Conservation (phyloP, 2,888 invertebrate species). For the Lasioglossum leucozonium region DNA sequence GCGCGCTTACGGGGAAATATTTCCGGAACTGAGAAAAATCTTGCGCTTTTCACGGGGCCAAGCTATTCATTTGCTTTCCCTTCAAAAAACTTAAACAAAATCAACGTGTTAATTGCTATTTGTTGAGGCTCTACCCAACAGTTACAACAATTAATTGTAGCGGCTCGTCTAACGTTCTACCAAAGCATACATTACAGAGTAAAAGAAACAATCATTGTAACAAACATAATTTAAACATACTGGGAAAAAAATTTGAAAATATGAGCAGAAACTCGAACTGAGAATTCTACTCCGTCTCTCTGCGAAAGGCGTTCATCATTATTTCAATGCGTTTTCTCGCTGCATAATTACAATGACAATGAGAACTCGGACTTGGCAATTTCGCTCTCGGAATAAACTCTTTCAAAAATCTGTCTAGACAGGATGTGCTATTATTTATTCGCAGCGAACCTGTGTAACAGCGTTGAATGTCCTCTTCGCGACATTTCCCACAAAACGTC, state of each 20-base stretch:
- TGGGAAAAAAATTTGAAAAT: not conserved
- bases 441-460: not conserved
- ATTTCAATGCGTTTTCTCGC: not conserved
- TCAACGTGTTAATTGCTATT: not conserved
- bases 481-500: constrained; percentile 16
- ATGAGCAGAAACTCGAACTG: not conserved
- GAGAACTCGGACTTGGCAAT: not conserved
- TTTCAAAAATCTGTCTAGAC: not conserved
- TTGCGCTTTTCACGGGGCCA: not conserved
- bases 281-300: not conserved
- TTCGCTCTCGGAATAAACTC: not conserved
- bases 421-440: not conserved
- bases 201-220: not conserved
- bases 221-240: not conserved
- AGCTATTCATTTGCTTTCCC: not conserved
- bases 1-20: constrained; percentile 21
- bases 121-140: not conserved
- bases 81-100: not conserved
- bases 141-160: not conserved
- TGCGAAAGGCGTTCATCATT: not conserved
- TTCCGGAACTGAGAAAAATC: constrained; percentile 7
- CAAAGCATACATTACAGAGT: not conserved
- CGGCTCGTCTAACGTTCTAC: not conserved
- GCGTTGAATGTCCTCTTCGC: constrained; percentile 7
- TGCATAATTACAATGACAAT: not conserved